phyloP scores from a whole-genome alignment of 2,113 vertebrate species.

The Erinaceus europaeus region DNA sequence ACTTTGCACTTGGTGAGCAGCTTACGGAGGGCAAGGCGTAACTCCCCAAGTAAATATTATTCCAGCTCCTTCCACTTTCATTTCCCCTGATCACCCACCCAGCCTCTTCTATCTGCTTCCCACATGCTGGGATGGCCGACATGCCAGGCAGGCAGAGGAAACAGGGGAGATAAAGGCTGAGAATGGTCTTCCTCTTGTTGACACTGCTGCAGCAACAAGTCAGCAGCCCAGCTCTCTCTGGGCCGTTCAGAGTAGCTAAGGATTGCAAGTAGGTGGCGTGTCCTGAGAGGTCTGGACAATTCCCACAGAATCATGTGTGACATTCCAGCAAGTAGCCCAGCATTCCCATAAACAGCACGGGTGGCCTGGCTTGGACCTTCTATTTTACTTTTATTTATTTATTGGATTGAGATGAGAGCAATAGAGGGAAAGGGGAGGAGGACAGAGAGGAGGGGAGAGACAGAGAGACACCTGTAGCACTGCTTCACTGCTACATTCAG shows the following conservation, averaged over 20 bases:
- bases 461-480: too few species aligned
- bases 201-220: slow-evolving; percentile 64
- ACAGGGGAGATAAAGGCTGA: slow-evolving; percentile 48
- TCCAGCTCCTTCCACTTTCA: slow-evolving; percentile 58
- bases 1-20: slow-evolving; percentile 19
- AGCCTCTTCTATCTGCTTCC: slow-evolving; percentile 53
- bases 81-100: slow-evolving; percentile 64
- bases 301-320: slow-evolving; percentile 47
- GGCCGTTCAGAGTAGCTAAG: background rate
- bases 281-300: slow-evolving; percentile 38
- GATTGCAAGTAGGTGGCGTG: slow-evolving; percentile 38
- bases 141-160: slow-evolving; percentile 51
- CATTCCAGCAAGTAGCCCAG: slow-evolving; percentile 45
- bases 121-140: slow-evolving; percentile 26
- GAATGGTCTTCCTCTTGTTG: slow-evolving; percentile 58
- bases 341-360: slow-evolving; percentile 12
- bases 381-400: too few species aligned
- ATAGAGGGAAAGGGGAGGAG: too few species aligned
- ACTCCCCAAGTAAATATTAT: slow-evolving; percentile 68
- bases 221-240: slow-evolving; percentile 37
- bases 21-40: slow-evolving; percentile 33
- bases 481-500: too few species aligned
- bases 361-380: background rate
- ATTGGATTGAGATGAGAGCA: too few species aligned
- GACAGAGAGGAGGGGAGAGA: too few species aligned